A percentile compares a stretch with the other conserved stretches of the same genome.
Evolutionary conservation across 2,797 vertebrate genomes (phyloP).

Genomic region (Acanthurus tractus): DNA sequence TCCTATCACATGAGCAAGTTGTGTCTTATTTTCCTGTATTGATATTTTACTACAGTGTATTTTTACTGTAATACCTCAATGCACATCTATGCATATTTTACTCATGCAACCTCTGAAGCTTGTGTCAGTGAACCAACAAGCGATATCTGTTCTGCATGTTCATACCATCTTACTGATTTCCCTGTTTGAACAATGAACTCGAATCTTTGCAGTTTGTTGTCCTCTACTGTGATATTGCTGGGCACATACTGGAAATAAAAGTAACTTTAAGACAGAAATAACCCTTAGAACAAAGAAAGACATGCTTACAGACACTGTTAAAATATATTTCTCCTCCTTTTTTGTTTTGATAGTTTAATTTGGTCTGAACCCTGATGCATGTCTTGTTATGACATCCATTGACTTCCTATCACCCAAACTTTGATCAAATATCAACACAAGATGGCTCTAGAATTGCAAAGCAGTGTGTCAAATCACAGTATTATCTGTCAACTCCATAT

Average conservation of each 20-base stretch:
- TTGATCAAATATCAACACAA: background rate
- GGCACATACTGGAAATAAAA: conserved; percentile 17
- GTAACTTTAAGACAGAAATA: conserved; percentile 6
- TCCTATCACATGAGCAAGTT: too few species aligned
- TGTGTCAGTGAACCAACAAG: conserved; percentile 58
- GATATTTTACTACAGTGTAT: too few species aligned
- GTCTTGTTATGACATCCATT: conserved; percentile 26
- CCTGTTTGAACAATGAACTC: conserved; percentile 31
- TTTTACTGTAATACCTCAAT: conserved; percentile 42
- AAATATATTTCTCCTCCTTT: background rate
- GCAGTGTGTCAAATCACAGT: conserved; percentile 56
- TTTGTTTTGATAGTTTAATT: background rate
- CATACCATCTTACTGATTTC: conserved; percentile 45
- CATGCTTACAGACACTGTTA: background rate
- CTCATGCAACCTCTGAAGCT: conserved; percentile 58
- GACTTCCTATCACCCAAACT: conserved; percentile 30
- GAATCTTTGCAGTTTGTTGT: conserved; percentile 31
- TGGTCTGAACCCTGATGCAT: background rate
- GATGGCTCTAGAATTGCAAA: conserved; percentile 28
- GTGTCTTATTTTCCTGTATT: too few species aligned
- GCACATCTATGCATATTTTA: conserved; percentile 52
- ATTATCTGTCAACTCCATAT: conserved; percentile 62
- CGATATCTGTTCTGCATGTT: conserved; percentile 65
- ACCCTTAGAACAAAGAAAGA: conserved; percentile 3
- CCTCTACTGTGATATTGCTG: background rate